Evolutionary conservation across 2,888 invertebrate genomes (phyloP), one percentile per base, ranked within the genome.

Genomic region (Pristionchus mayeri): DNA sequence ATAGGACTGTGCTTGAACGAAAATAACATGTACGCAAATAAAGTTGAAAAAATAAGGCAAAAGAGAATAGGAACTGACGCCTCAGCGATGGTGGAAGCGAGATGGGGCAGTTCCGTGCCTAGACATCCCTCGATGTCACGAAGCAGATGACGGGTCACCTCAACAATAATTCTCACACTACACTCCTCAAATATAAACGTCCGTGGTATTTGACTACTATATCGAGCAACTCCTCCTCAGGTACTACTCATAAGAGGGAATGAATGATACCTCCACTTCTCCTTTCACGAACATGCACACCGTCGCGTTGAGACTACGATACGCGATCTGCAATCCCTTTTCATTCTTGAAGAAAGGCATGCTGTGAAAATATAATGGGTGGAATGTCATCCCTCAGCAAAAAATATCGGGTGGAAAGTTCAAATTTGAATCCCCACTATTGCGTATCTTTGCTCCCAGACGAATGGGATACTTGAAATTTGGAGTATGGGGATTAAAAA

Each of bases 241-340:
- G 21, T 4, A 54, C 54, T 54, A 54, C 21, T 54, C n/a, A 54
- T 4, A 54, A 44, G 44, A 13, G 44, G 44, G 44, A 44, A 37
- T 67, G 37, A 37, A 67, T 21, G 11, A 21, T 78, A 78, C 78
- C 67, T 18, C 21, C 3, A 67, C 67, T n/a, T 67, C 67, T 67
- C 37, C 78, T 44, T 87, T 86, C 85, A 97, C 94, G 91, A 97
- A 96, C 85, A 97, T 95, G 93, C 96, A 96, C 52, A 97, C 94
- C 40, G 97, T 96, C 7, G 97, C 96, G 94, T 96, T 96, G 75
- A 96, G 93, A 9, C 96, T 95, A 88, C 96, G 95, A 93, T 98
- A 98, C 37, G 97, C 95, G 27, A 97, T 94, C 92, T 97, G 94
- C 80, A 89, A 86, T 1, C 11, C 2, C 9, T 44, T 1, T 81